A percentile compares a stretch with the other conserved stretches of the same genome.
Conservation (phyloP, 2,888 invertebrate genomes). For the Caenorhabditis zanzibari region DNA sequence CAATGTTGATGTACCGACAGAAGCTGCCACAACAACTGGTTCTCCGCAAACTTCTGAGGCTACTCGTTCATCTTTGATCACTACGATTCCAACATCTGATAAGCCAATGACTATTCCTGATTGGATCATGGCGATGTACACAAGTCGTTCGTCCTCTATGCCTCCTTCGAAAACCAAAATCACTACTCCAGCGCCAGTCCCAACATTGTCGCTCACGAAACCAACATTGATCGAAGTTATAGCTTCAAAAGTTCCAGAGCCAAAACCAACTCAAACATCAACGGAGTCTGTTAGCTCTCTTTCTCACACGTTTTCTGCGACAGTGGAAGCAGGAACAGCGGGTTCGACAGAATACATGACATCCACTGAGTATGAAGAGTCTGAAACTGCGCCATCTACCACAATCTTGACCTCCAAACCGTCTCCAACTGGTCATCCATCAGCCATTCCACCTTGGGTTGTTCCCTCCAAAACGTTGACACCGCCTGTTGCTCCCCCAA, state of each 20-base stretch:
- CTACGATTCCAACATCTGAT: constrained; percentile 19
- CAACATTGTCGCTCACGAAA: constrained; percentile 1
- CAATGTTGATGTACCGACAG: constrained; percentile 43
- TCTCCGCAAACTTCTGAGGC: constrained; percentile 18
- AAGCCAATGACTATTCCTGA: constrained; percentile 48
- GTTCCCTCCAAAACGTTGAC: constrained; percentile 18
- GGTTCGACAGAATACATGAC: not conserved
- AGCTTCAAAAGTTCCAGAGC: not conserved
- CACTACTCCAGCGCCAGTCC: not conserved
- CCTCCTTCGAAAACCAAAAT: not conserved
- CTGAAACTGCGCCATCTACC: not conserved
- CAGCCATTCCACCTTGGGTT: constrained; percentile 31
- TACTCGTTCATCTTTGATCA: constrained; percentile 40
- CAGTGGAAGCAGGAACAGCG: not conserved
- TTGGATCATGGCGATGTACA: constrained; percentile 54
- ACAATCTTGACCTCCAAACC: not conserved
- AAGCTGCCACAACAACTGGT: constrained; percentile 32
- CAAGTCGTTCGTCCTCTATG: constrained; percentile 1
- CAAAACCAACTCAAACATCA: too few relatives aligned
- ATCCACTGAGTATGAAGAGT: constrained; percentile 4
- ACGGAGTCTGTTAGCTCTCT: not conserved
- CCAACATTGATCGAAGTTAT: constrained; percentile 5
- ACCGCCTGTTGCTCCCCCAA: constrained; percentile 40
- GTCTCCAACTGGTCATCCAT: not conserved
- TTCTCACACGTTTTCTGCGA: not conserved